These are phyloP conservation scores for Drosophila paulistorum DNA, from an alignment of 1,140 invertebrate genomes.

Conservation along the genomic window DNA sequence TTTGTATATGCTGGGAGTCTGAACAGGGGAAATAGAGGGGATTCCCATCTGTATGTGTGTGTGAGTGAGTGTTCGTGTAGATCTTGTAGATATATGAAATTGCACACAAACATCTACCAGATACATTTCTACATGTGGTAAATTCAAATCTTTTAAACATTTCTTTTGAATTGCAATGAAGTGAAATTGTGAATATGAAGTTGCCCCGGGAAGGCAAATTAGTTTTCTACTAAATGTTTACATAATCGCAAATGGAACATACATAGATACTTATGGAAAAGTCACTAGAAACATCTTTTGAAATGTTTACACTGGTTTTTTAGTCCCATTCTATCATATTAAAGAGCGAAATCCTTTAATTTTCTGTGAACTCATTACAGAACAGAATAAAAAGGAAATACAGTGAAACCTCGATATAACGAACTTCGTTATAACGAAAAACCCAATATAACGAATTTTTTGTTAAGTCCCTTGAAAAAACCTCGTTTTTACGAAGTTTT, in stretches of 20 bases:
- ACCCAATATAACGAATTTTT: too few relatives aligned
- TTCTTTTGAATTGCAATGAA: constrained; percentile 7
- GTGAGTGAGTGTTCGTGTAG: neutral
- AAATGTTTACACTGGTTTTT: neutral
- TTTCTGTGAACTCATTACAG: too few relatives aligned
- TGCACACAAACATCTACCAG: neutral
- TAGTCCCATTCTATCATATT: neutral
- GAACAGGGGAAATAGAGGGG: neutral
- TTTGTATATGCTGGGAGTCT: neutral
- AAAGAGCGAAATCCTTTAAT: neutral
- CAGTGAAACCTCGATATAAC: too few relatives aligned
- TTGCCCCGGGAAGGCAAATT: neutral
- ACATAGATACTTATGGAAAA: neutral
- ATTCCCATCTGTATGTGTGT: neutral
- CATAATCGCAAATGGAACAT: neutral
- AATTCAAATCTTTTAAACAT: neutral
- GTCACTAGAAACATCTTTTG: neutral
- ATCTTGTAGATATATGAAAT: neutral
- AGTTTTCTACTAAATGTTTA: neutral
- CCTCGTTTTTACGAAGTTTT: too few relatives aligned
- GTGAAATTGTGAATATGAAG: constrained; percentile 8
- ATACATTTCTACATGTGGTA: neutral
- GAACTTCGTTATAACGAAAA: too few relatives aligned
- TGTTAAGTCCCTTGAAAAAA: too few relatives aligned
- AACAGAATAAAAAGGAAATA: too few relatives aligned